Conservation (phyloP, 2,113 vertebrate species). For the Malurus melanocephalus region DNA sequence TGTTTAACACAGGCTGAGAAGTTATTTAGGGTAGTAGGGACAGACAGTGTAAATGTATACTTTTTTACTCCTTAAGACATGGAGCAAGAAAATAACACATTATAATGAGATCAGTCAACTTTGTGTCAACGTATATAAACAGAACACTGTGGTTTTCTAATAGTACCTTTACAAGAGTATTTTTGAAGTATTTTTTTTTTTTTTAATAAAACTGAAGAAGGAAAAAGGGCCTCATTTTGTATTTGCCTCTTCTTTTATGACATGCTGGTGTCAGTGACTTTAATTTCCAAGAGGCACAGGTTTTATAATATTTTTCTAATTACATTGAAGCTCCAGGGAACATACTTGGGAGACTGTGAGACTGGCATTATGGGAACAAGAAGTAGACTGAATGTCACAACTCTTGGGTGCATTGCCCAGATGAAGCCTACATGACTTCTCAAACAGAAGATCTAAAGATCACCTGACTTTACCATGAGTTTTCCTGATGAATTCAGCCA, state of each 20-base stretch:
- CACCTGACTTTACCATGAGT: neutral
- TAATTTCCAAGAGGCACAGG: neutral
- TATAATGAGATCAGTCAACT: neutral
- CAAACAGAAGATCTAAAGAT: neutral
- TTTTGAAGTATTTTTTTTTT: neutral
- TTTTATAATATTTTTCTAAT: neutral
- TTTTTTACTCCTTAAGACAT: neutral
- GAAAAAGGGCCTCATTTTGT: neutral
- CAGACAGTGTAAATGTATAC: neutral
- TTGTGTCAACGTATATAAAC: neutral
- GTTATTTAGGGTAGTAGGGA: neutral
- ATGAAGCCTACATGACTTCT: neutral
- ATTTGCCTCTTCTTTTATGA: neutral
- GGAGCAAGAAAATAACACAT: neutral
- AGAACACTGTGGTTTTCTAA: neutral
- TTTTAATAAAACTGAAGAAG: neutral
- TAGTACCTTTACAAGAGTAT: fast-evolving
- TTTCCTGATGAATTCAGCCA: neutral
- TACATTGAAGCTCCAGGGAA: neutral
- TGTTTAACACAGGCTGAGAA: neutral
- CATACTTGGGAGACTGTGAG: fast-evolving
- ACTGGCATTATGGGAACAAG: neutral
- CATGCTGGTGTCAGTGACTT: neutral
- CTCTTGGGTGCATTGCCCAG: neutral
- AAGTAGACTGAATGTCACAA: neutral